phyloP scores from a whole-genome alignment of 2,797 vertebrate genomes.

The Cynodonichthys magdalenae region DNA sequence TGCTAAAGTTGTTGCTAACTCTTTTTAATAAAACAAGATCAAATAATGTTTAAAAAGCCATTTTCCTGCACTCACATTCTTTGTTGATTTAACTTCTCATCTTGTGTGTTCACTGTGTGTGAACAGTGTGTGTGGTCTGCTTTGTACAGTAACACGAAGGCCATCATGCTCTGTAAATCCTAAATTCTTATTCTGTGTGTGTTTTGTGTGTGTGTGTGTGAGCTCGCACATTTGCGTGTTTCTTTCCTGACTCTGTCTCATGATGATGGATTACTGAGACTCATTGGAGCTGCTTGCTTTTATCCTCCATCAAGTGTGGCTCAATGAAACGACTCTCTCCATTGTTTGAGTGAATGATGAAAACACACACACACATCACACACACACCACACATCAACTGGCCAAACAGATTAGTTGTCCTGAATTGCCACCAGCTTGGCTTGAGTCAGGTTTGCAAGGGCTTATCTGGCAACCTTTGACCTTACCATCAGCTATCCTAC shows the following conservation, averaged over 20 bases:
- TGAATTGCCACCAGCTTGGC: conserved; percentile 55
- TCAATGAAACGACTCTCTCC: conserved; percentile 65
- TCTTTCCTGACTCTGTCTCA: conserved; percentile 57
- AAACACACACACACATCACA: conserved; percentile 17
- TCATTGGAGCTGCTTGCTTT: conserved; percentile 62
- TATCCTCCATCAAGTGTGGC: conserved; percentile 68
- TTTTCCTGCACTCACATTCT: not conserved
- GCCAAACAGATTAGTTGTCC: conserved; percentile 66
- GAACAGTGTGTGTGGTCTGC: conserved; percentile 42
- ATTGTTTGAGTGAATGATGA: conserved; percentile 60
- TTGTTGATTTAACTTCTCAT: conserved; percentile 22
- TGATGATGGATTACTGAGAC: conserved; percentile 75
- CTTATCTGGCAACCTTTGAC: conserved; percentile 66
- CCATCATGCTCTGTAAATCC: conserved; percentile 35
- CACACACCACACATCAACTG: not conserved
- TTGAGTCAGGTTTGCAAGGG: conserved; percentile 47
- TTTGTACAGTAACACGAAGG: conserved; percentile 31
- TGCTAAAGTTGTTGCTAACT: not conserved
- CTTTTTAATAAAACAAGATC: not conserved
- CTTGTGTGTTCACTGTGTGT: conserved; percentile 18
- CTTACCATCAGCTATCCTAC: conserved; percentile 49
- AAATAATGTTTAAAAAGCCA: not conserved
- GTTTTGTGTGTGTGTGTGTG: not conserved
- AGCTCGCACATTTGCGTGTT: conserved; percentile 21
- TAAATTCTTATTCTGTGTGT: conserved; percentile 18